These are phyloP conservation scores for Penaeus vannamei DNA, from an alignment of 1,140 invertebrate species.

Conservation along the genomic window DNA sequence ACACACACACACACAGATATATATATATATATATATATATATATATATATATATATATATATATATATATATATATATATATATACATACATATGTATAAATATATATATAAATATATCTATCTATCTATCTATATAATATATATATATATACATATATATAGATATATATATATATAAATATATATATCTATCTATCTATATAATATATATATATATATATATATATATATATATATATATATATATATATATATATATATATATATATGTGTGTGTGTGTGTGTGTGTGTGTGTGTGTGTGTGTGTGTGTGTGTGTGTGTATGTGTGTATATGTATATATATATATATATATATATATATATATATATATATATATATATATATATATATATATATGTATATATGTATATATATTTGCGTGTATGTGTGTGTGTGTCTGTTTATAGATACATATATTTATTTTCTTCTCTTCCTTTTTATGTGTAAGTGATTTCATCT, in stretches of 20 bases:
- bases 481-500: background rate
- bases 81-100: background rate
- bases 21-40: background rate
- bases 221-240: conserved; percentile 25
- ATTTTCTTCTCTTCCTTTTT: background rate
- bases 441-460: background rate
- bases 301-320: background rate
- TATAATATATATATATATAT: conserved; percentile 24
- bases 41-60: conserved; percentile 30
- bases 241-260: conserved; percentile 12
- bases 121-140: background rate
- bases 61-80: conserved; percentile 27
- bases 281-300: background rate
- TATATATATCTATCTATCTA: conserved; percentile 25
- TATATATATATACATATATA: conserved; percentile 17
- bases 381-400: conserved; percentile 5
- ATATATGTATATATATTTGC: background rate
- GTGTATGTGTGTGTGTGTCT: background rate
- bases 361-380: background rate
- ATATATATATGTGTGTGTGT: background rate
- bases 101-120: background rate
- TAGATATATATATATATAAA: conserved; percentile 21
- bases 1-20: background rate
- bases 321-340: background rate
- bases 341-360: background rate